Evolutionary conservation across 1,140 invertebrate genomes (phyloP).

Genomic region (Drosophila aff.): DNA sequence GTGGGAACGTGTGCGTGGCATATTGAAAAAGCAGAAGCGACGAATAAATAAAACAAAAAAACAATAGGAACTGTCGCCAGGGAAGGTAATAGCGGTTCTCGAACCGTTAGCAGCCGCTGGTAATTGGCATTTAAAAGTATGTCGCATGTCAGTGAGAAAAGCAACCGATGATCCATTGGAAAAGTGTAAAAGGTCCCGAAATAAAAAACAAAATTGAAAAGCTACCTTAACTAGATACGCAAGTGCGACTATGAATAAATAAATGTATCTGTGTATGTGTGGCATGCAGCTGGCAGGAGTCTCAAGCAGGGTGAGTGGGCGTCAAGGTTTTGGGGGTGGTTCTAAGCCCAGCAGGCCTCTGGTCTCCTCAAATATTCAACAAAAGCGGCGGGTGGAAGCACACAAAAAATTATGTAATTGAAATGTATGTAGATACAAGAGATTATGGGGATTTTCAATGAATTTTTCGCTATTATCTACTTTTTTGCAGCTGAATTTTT

Average conservation of each 20-base stretch:
- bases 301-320: conserved; percentile 16
- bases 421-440: conserved; percentile 18
- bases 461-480: not conserved
- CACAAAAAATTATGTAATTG: conserved; percentile 3
- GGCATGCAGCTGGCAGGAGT: conserved; percentile 31
- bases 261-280: not conserved
- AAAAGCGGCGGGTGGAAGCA: not conserved
- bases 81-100: conserved; percentile 42
- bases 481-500: conserved; percentile 8
- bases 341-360: conserved; percentile 1
- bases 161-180: conserved; percentile 45
- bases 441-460: conserved; percentile 9
- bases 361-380: conserved; percentile 18
- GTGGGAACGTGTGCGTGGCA: conserved; percentile 61
- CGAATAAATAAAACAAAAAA: conserved; percentile 28
- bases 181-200: conserved; percentile 42
- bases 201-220: conserved; percentile 34
- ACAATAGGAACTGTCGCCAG: conserved; percentile 30
- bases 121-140: conserved; percentile 83
- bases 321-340: conserved; percentile 9
- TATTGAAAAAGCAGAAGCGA: conserved; percentile 67
- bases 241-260: conserved; percentile 40
- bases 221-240: conserved; percentile 15
- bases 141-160: conserved; percentile 63
- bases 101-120: conserved; percentile 69